A percentile compares a stretch with the other conserved stretches of the same genome.
These are phyloP conservation scores for Lordiphosa clarofinis DNA, from an alignment of 1,140 invertebrate genomes.

Conservation along the genomic window DNA sequence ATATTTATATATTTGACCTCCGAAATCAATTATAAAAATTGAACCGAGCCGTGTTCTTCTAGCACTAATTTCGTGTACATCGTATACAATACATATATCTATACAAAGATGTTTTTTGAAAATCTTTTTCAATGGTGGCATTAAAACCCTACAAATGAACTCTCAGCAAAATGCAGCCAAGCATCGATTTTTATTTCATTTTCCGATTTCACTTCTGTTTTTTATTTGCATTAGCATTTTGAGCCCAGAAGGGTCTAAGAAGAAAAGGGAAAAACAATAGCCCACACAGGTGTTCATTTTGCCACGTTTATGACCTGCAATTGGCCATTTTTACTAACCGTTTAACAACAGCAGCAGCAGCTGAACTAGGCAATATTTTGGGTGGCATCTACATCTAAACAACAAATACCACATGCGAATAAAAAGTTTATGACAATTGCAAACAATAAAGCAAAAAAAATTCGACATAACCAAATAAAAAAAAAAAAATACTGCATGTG, in stretches of 20 bases:
- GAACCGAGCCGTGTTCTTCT: too few relatives aligned
- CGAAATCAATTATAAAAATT: too few relatives aligned
- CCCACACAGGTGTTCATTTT: slow-evolving; percentile 17
- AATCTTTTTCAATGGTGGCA: too few relatives aligned
- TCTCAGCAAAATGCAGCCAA: slow-evolving; percentile 20
- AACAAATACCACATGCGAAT: slow-evolving; percentile 2
- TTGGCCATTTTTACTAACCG: slow-evolving; percentile 17
- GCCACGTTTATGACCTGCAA: slow-evolving; percentile 29
- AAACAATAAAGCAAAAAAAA: slow-evolving; percentile 39
- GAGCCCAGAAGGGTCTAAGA: too few relatives aligned
- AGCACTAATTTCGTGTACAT: too few relatives aligned
- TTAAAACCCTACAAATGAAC: slow-evolving; percentile 7
- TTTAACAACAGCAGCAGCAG: neutral
- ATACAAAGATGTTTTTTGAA: too few relatives aligned
- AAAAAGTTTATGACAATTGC: slow-evolving; percentile 50
- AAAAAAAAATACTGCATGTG: slow-evolving; percentile 25
- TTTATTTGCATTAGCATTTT: slow-evolving; percentile 9
- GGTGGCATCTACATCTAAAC: too few relatives aligned
- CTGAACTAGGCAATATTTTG: too few relatives aligned
- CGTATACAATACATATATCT: too few relatives aligned
- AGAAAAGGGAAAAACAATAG: neutral
- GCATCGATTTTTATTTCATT: slow-evolving; percentile 41
- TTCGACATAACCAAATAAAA: slow-evolving; percentile 4
- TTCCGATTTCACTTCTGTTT: slow-evolving; percentile 27
- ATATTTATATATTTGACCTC: too few relatives aligned